Evolutionary conservation across 2,113 vertebrate genomes (phyloP), one percentile per base, ranked within the genome.

Genomic region (Tringa solitaria): DNA sequence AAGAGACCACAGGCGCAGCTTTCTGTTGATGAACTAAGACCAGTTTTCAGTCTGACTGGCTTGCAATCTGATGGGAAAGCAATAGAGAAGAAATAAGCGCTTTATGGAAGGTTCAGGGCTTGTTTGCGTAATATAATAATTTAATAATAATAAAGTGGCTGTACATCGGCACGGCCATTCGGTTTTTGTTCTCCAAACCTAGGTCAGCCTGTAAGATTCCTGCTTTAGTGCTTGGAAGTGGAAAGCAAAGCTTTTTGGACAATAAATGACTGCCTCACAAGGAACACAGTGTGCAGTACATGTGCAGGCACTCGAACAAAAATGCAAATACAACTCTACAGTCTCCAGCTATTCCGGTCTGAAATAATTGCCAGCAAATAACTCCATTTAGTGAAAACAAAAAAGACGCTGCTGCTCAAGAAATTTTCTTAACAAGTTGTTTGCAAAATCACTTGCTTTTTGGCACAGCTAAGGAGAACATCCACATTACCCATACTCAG

Each of bases 261-360:
- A 72, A 73, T 64, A 87, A 51, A 54, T 16, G 92, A 60, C 86
- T 60, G 73, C 75, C 93, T 96, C 81, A 77, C 74, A 96, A 59
- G 86, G 97, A 97, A 97, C 97, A 97, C 73, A 94, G 90, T 96
- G 96, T 97, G 96, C 96, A 95, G 97, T 70, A 97, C 96, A 97
- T 94, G 96, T 96, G 95, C 92, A 97, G 94, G 94, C 96, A 94
- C 90, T 96, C 4, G 3, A 89, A 97, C 94, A 97, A 97, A 95
- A 96, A 96, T 97, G 93, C 94, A 94, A 96, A 96, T 92, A 68
- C 90, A 91, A 22, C 48, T 78, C 93, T 92, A 15, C 90, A 77
- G 96, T 97, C 95, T 96, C 90, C 95, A 78, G 96, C 92, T 87
- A 97, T 97, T 97, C 96, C 90, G 92, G 96, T 73, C 72, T 53